Evolutionary conservation across 2,113 vertebrate species (phyloP), one percentile per base, ranked within the genome.

Genomic region (Oncorhynchus kisutch): DNA sequence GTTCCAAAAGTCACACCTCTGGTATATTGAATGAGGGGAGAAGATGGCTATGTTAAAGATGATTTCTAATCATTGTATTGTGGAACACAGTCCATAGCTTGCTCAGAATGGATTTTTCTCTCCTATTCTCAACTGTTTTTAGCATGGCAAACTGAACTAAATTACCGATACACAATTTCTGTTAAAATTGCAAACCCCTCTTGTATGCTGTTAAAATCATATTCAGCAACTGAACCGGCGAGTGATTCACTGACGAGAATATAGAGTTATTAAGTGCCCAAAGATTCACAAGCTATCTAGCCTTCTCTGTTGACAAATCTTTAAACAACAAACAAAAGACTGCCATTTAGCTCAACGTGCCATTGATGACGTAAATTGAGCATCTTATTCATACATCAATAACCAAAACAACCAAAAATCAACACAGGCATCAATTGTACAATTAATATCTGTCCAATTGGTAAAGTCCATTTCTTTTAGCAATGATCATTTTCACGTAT

Each of bases 201-300:
- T 13, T 45, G 68, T 22, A 49, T 4, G 20, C 12, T 49, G n/a
- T 25, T 49, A 22, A 48, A 67, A 34, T 45, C 49, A 76, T 11
- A 60, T 60, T 60, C 59, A 74, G 22, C 59, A 34, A 65, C 67
- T 39, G 31, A 73, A 73, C 72, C 67, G 29, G 6, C 2, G 8
- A 18, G 67, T n/a, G n/a, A 34, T 68, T 68, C 18, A 39, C 67
- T 68, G 31, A 67, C 65, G 14, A 18, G 27, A 57, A 20, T 31
- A 29, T 67, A 29, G 24, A 24, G 13, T 67, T 67, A 67, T 67
- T 67, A 67, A 29, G 65, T 5, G 14, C 27, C 65, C 27, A 67
- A 67, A 31, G 14, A 31, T 31, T 27, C 65, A 31, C 6, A 27
- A 67, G 16, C 65, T 66, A 27, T 14, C 64, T 45, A 45, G 39